Base-by-base conservation (phyloP, 2,888 invertebrate species). In the Cosmia trapezina region DNA sequence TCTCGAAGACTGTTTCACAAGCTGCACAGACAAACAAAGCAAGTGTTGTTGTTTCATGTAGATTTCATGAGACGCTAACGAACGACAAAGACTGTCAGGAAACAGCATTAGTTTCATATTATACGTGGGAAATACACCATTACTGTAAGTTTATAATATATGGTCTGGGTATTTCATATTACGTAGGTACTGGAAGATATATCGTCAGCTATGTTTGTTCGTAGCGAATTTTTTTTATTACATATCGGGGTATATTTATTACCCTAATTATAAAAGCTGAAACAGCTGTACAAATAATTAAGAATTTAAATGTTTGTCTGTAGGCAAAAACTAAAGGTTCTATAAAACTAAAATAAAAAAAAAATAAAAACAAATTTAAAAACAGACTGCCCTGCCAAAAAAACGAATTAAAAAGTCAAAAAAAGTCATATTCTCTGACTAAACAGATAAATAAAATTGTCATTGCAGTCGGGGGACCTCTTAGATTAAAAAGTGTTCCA, bases 61-160 rank as follows among this genome's bases (percentile, higher is more conserved):
- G n/a, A 80, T 83, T 83, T 83, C 66, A 80, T 74, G 80, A 66
- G 17, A 74, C 76, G 51, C 53, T 70, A 60, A 80, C 60, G 22
- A 83, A 56, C 12, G 11, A 80, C 66, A 80, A 66, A 66, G 83
- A 59, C 12, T 43, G 14, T 28, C 41, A 49, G 54, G 7, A 66
- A 66, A 59, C 43, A 22, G 41, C 56, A 66, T 63, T 56, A 43
- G 62, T 51, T 72, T 54, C 41, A 45, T 67, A 80, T 66, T 66
- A 47, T 22, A 37, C 62, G 68, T 73, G 80, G 56, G 74, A 73
- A 79, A 28, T 28, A 56, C 11, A 19, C n/a, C n/a, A 14, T 56
- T 47, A 9, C n/a, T 45, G n/a, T 33, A 53, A 22, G 11, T 22
- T 41, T 14, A 54, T 1, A n/a, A n/a, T n/a, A n/a, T n/a, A n/a